Percentiles rank a stretch among this genome's conserved stretches.
phyloP scores from a whole-genome alignment of 92 coral and sea anemone genomes.

The Galaxea fascicularis region DNA sequence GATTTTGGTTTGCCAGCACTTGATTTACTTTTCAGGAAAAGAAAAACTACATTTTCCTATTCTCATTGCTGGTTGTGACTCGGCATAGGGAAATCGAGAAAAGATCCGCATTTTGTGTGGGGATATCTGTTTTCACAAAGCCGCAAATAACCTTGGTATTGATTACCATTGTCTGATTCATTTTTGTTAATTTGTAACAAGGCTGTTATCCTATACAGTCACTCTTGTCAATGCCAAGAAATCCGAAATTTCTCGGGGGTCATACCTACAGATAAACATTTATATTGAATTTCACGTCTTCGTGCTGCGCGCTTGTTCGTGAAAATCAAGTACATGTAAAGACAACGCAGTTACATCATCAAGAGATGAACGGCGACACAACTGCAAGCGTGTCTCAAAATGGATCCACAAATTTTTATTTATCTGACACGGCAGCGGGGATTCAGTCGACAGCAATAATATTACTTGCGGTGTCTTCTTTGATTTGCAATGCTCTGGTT shows the following conservation, averaged over 20 bases:
- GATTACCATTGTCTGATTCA: conserved; percentile 3
- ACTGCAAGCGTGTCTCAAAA: conserved; percentile 1
- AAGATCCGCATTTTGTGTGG: not conserved
- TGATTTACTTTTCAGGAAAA: too few relatives aligned
- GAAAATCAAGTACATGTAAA: too few relatives aligned
- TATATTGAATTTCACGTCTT: conserved; percentile 44
- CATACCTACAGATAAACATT: conserved; percentile 26
- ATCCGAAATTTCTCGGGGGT: conserved; percentile 5
- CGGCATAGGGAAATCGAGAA: not conserved
- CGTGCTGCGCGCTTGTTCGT: conserved; percentile 15
- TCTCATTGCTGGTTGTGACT: not conserved
- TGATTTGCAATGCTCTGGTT: conserved; percentile 85
- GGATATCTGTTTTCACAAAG: conserved; percentile 2
- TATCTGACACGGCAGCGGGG: conserved; percentile 42
- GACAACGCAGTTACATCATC: too few relatives aligned
- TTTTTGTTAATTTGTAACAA: conserved; percentile 53
- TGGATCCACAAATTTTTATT: not conserved
- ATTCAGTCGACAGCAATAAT: conserved; percentile 73
- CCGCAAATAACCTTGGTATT: conserved; percentile 13
- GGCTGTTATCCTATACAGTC: conserved; percentile 32
- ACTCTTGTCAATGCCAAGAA: conserved; percentile 11
- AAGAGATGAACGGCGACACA: conserved; percentile 24
- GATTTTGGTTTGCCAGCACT: not conserved
- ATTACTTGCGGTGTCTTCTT: conserved; percentile 71
- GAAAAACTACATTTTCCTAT: not conserved